phyloP scores from a whole-genome alignment of 2,888 invertebrate genomes.

The Cosmorhoe ocellata region DNA sequence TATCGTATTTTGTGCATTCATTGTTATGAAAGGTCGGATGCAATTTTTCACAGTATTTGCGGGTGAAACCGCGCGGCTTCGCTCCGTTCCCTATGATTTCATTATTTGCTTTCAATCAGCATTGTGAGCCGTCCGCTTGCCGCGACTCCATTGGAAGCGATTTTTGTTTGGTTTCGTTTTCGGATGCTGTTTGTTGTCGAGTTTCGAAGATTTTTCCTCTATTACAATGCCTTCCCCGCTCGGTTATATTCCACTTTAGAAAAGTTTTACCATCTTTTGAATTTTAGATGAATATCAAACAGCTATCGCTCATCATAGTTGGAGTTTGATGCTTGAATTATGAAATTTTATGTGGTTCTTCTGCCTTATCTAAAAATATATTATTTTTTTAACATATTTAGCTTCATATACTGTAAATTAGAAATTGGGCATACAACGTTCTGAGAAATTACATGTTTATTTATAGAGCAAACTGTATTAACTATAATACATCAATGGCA shows the following conservation, averaged over 20 bases:
- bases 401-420: no score
- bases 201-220: slow-evolving; percentile 63
- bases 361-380: no score
- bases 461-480: no score
- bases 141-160: slow-evolving; percentile 55
- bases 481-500: no score
- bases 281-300: slow-evolving; percentile 26
- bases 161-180: slow-evolving; percentile 80
- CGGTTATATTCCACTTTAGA: slow-evolving; percentile 26
- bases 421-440: no score
- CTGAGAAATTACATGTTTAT: background rate
- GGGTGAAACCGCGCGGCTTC: slow-evolving; percentile 45
- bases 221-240: slow-evolving; percentile 29
- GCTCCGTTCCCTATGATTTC: slow-evolving; percentile 76
- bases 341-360: background rate
- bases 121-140: slow-evolving; percentile 66
- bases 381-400: no score
- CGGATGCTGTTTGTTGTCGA: slow-evolving; percentile 74
- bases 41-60: slow-evolving; percentile 77
- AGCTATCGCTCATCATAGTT: slow-evolving; percentile 5
- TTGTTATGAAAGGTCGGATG: slow-evolving; percentile 56
- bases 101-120: slow-evolving; percentile 82
- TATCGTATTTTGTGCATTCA: slow-evolving; percentile 54
- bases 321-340: slow-evolving; percentile 6
- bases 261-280: slow-evolving; percentile 25